Evolutionary conservation across 2,797 vertebrate species (phyloP).

Genomic region (Sebastes diploproa): DNA sequence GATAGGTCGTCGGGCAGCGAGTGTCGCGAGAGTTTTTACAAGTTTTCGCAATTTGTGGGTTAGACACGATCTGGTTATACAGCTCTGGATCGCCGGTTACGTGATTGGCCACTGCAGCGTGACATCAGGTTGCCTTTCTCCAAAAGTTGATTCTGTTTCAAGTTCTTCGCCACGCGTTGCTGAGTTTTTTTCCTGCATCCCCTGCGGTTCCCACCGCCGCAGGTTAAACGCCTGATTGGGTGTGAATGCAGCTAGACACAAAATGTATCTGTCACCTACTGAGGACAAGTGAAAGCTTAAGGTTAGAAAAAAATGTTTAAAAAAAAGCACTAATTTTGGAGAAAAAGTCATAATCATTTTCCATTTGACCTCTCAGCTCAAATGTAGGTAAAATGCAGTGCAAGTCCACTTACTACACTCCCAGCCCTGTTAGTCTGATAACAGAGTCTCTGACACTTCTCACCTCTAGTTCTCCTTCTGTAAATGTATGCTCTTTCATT

Average conservation of each 20-base stretch:
- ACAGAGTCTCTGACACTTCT: neutral
- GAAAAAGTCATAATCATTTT: neutral
- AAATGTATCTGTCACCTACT: neutral
- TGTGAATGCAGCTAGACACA: too few relatives aligned
- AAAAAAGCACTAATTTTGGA: neutral
- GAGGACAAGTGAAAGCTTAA: neutral
- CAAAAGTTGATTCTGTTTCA: too few relatives aligned
- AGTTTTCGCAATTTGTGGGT: too few relatives aligned
- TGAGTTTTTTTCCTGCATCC: too few relatives aligned
- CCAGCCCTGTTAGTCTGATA: neutral
- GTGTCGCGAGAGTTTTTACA: too few relatives aligned
- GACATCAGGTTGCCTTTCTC: too few relatives aligned
- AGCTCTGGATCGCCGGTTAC: too few relatives aligned
- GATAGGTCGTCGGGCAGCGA: too few relatives aligned
- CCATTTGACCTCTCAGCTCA: neutral
- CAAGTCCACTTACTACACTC: neutral
- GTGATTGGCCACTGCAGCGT: too few relatives aligned
- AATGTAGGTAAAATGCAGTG: neutral
- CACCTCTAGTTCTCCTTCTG: constrained; percentile 7
- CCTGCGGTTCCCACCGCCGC: too few relatives aligned
- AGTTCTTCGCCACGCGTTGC: too few relatives aligned
- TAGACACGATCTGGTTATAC: too few relatives aligned
- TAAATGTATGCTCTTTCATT: constrained; percentile 15
- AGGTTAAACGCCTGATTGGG: neutral
- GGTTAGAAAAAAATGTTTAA: neutral